These are phyloP conservation scores for Macrotis lagotis DNA, from an alignment of 2,113 vertebrate genomes.

Conservation along the genomic window DNA sequence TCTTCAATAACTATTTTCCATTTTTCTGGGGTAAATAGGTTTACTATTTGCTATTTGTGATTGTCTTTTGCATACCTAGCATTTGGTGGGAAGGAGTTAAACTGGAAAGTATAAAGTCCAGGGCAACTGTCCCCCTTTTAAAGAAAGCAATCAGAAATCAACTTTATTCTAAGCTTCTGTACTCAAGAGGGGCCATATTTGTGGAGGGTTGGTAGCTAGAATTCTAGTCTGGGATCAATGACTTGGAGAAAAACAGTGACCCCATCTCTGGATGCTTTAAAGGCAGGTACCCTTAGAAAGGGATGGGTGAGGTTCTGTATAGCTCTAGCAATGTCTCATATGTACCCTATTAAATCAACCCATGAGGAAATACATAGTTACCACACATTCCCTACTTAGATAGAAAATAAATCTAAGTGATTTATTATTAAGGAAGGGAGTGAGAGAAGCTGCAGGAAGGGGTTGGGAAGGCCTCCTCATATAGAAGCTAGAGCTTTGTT, in stretches of 20 bases:
- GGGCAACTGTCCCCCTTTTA: neutral
- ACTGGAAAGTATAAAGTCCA: neutral
- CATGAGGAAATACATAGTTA: neutral
- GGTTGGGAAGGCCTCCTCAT: neutral
- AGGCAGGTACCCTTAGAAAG: neutral
- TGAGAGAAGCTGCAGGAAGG: neutral
- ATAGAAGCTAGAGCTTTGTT: neutral
- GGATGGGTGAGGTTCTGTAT: neutral
- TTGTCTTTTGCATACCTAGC: neutral
- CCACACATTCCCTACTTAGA: neutral
- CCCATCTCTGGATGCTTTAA: neutral
- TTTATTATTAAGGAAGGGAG: neutral
- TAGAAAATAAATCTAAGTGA: neutral
- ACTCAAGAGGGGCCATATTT: no score
- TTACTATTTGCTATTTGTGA: neutral
- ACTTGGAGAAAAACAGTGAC: neutral
- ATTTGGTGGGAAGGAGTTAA: neutral
- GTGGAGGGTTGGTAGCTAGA: neutral
- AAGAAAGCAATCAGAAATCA: neutral
- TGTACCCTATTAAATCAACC: neutral
- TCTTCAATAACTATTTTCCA: neutral
- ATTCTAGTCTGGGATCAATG: neutral
- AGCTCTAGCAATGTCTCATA: neutral
- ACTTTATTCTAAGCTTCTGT: neutral
- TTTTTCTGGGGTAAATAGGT: neutral